A percentile compares a stretch with the other conserved stretches of the same genome.
Conservation (phyloP, 2,888 invertebrate species). For the Synanthedon myopaeformis region DNA sequence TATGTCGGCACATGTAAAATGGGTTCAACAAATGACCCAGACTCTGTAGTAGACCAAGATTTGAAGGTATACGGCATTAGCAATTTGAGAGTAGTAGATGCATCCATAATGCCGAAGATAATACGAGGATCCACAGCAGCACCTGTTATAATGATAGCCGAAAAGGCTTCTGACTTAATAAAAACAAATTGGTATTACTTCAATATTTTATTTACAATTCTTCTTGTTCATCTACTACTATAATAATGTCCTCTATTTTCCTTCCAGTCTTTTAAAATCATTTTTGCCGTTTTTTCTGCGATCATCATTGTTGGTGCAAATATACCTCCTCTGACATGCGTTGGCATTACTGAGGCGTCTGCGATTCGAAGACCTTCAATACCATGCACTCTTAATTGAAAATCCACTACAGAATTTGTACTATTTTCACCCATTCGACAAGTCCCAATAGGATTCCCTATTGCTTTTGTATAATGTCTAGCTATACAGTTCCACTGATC, state of each 20-base stretch:
- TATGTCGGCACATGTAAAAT: conserved; percentile 62
- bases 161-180: conserved; percentile 62
- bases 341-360: conserved; percentile 62
- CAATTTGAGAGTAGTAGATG: conserved; percentile 53
- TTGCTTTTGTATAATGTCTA: conserved; percentile 58
- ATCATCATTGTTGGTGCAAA: conserved; percentile 60
- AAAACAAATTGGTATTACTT: conserved; percentile 57
- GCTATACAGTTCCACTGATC: conserved; percentile 65
- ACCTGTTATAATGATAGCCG: conserved; percentile 62
- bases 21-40: conserved; percentile 45
- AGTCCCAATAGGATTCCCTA: conserved; percentile 57
- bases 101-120: conserved; percentile 58
- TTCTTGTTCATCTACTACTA: conserved; percentile 22
- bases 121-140: conserved; percentile 57
- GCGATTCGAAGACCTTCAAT: conserved; percentile 55
- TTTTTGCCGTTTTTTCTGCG: conserved; percentile 55
- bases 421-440: conserved; percentile 58
- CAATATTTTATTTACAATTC: conserved; percentile 25
- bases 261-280: conserved; percentile 59
- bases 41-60: conserved; percentile 49
- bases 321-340: conserved; percentile 50
- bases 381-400: conserved; percentile 48
- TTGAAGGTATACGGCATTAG: conserved; percentile 44
- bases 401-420: conserved; percentile 53
- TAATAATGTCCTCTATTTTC: conserved; percentile 46